These are phyloP conservation scores for Gephyroberyx darwinii DNA, from an alignment of 2,797 vertebrate genomes.

Conservation along the genomic window DNA sequence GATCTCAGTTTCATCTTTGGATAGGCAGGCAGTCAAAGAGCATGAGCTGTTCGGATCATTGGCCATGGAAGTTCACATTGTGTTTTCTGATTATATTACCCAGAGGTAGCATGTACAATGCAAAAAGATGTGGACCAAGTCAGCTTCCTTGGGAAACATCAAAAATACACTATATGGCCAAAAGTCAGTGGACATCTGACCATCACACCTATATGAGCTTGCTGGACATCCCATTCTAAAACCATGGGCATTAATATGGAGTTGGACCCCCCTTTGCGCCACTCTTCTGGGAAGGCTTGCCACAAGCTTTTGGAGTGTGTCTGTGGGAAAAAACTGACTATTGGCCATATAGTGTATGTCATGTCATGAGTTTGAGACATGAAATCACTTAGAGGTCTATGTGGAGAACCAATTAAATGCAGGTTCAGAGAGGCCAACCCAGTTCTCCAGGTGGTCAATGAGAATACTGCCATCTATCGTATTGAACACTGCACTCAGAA, in stretches of 20 bases:
- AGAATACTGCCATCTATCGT: neutral
- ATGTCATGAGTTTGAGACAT: constrained; percentile 37
- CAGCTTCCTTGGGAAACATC: constrained; percentile 20
- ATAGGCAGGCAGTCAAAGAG: constrained; percentile 28
- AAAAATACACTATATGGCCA: too few relatives aligned
- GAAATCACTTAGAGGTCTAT: constrained; percentile 38
- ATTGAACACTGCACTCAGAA: neutral
- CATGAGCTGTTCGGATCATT: constrained; percentile 35
- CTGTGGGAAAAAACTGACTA: too few relatives aligned
- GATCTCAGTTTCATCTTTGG: constrained; percentile 21
- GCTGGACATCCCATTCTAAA: too few relatives aligned
- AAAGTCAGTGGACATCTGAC: too few relatives aligned
- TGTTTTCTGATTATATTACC: constrained; percentile 58
- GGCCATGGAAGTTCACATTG: too few relatives aligned
- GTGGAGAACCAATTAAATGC: constrained; percentile 39
- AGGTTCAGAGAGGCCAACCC: neutral
- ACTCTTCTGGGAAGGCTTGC: too few relatives aligned
- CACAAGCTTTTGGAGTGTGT: too few relatives aligned
- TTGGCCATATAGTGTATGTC: too few relatives aligned
- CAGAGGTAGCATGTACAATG: constrained; percentile 37
- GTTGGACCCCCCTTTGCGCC: too few relatives aligned
- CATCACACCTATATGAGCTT: too few relatives aligned
- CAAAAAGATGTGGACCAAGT: constrained; percentile 38
- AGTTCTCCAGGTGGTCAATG: constrained; percentile 22
- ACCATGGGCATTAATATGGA: too few relatives aligned